Conservation (phyloP, 2,797 vertebrate species). For the Sciurus vulgaris region DNA sequence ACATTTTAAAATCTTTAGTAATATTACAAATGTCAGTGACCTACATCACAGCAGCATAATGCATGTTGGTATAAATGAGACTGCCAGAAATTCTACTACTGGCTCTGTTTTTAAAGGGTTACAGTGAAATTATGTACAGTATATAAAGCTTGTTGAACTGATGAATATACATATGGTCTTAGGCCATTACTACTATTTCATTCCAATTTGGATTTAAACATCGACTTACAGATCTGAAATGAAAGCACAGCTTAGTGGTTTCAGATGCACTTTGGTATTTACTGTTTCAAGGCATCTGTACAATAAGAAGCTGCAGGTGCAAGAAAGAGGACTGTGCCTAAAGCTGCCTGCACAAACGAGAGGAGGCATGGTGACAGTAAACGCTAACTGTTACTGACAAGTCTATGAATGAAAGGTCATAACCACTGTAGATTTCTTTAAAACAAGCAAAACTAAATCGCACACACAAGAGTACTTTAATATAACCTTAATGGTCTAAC, state of each 20-base stretch:
- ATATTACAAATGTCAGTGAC: slow-evolving; percentile 70
- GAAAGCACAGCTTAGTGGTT: slow-evolving; percentile 60
- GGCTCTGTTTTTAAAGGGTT: slow-evolving; percentile 36
- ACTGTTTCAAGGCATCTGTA: slow-evolving; percentile 71
- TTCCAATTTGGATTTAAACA: slow-evolving; percentile 71
- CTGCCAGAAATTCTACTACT: background rate
- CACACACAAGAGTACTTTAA: slow-evolving; percentile 69
- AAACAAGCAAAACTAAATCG: slow-evolving; percentile 69
- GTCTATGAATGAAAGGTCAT: background rate
- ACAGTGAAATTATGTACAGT: slow-evolving; percentile 30
- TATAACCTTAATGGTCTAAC: slow-evolving; percentile 81
- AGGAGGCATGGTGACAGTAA: fast-evolving
- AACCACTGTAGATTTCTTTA: background rate
- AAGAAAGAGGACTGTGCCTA: slow-evolving; percentile 46
- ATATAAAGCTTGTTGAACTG: slow-evolving; percentile 43
- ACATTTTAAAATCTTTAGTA: slow-evolving; percentile 71
- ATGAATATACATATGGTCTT: slow-evolving; percentile 46
- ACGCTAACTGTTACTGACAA: background rate
- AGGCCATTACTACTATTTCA: slow-evolving; percentile 26
- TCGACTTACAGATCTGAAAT: slow-evolving; percentile 71
- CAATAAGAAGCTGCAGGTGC: slow-evolving; percentile 42
- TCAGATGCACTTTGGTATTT: slow-evolving; percentile 67
- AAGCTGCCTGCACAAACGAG: background rate
- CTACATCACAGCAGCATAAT: slow-evolving; percentile 35
- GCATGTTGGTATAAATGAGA: background rate